Base-by-base conservation (phyloP, 2,797 vertebrate genomes). In the Leptodactylus fallax region DNA sequence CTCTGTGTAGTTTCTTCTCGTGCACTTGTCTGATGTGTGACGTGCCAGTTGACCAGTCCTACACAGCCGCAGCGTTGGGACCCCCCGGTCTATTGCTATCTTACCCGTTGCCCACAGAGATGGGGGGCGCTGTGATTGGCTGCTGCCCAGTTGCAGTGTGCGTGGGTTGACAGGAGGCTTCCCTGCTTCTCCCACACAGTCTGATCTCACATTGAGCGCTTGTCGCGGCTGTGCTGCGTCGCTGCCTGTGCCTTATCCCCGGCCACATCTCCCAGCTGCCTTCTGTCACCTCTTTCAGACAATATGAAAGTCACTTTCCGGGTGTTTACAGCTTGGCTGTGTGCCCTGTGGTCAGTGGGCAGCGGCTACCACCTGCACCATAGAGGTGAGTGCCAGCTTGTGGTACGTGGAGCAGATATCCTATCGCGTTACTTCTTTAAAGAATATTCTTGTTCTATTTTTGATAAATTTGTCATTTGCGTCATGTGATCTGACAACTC, bases 111-210 rank as follows among this genome's bases (percentile, higher is more conserved):
- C 51, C 71, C 55, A 25, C 9, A 17, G 25, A 72, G 81, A 69
- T 67, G 81, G 74, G 65, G 45, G 58, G 69, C 6, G 19, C 61
- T 60, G 21, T 51, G 51, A 71, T 85, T 88, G 87, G 87, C 87
- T 84, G 87, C 27, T 51, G 49, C 58, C 49, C 71, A 45, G 87
- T 58, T 47, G 72, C 80, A 67, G 86, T 78, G 86, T 83, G 86
- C 63, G 87, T 79, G 87, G 87, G 87, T 23, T 69, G 58, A 82
- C 45, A 53, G 19, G 79, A 82, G 80, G 45, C 17, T 83, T 82
- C 86, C 87, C 63, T 47, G 56, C 81, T 78, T 74, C 67, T 71
- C 86, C 86, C 86, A 77, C 86, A 65, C 80, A 63, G 78, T 82
- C 79, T 61, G 79, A 76, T 71, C 72, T 79, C 11, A 27, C 51